Evolutionary conservation across 2,888 invertebrate species (phyloP).

Genomic region (Drosophila meridiana): DNA sequence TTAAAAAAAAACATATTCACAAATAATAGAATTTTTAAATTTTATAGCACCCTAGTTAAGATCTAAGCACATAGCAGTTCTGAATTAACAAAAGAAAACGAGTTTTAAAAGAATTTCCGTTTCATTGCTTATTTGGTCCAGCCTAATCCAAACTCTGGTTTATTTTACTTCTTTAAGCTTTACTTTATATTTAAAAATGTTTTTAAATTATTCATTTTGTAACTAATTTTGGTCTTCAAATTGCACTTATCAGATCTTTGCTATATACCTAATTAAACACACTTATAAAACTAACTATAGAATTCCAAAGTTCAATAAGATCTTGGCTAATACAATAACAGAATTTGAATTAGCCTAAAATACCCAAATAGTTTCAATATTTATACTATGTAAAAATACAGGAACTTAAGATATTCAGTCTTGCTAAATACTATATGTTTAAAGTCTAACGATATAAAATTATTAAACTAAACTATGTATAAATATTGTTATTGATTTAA

Average conservation of each 20-base stretch:
- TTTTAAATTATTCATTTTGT: not conserved
- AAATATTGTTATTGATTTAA: slow-evolving; percentile 68
- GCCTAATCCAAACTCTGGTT: not conserved
- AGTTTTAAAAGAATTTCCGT: not conserved
- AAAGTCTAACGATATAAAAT: slow-evolving; percentile 25
- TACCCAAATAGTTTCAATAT: slow-evolving; percentile 23
- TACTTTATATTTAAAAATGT: not conserved
- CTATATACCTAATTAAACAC: not conserved
- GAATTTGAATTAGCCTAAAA: not conserved
- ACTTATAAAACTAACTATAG: not conserved
- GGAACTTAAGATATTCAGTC: slow-evolving; percentile 20
- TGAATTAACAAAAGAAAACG: not conserved
- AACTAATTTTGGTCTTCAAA: not conserved
- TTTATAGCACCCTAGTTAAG: slow-evolving; percentile 3
- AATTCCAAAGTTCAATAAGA: slow-evolving; percentile 3
- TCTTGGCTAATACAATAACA: not conserved
- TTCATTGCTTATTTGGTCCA: not conserved
- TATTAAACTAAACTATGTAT: slow-evolving; percentile 50
- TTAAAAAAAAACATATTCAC: not conserved
- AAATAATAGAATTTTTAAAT: not conserved
- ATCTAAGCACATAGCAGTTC: slow-evolving; percentile 8
- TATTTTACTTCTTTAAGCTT: not conserved
- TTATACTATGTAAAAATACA: slow-evolving; percentile 35
- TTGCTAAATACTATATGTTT: slow-evolving; percentile 20
- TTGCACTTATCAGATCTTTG: slow-evolving; percentile 5